phyloP scores from a whole-genome alignment of 2,113 vertebrate species.

The Coregonus clupeaformis region DNA sequence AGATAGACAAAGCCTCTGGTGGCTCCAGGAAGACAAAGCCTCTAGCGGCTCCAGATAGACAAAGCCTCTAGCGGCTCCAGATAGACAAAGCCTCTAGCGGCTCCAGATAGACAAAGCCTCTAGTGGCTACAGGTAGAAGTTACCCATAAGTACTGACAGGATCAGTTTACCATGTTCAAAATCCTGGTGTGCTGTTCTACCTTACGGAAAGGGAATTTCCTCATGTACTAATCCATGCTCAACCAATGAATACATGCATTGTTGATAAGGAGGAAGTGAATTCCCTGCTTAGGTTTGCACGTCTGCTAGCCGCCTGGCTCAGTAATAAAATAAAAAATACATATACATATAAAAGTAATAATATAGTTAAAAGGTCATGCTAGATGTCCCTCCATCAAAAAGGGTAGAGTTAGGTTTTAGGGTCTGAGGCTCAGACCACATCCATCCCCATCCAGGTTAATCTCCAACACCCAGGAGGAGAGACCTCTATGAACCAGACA shows the following conservation, averaged over 20 bases:
- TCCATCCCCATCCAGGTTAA: neutral
- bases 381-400: neutral
- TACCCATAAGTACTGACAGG: too few relatives aligned
- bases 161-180: too few relatives aligned
- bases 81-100: too few relatives aligned
- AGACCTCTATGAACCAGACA: neutral
- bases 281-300: too few relatives aligned
- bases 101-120: too few relatives aligned
- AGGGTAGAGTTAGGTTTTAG: neutral
- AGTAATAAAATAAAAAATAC: neutral
- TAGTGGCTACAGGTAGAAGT: too few relatives aligned
- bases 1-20: too few relatives aligned
- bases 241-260: neutral
- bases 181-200: neutral
- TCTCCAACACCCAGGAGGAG: neutral
- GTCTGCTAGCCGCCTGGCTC: neutral
- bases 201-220: neutral
- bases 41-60: too few relatives aligned
- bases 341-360: neutral
- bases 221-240: neutral
- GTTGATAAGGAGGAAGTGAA: neutral
- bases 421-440: neutral
- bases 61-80: too few relatives aligned
- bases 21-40: too few relatives aligned
- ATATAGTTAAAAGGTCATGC: too few relatives aligned